Conservation (phyloP, 2,888 invertebrate species). For the Leucania comma region DNA sequence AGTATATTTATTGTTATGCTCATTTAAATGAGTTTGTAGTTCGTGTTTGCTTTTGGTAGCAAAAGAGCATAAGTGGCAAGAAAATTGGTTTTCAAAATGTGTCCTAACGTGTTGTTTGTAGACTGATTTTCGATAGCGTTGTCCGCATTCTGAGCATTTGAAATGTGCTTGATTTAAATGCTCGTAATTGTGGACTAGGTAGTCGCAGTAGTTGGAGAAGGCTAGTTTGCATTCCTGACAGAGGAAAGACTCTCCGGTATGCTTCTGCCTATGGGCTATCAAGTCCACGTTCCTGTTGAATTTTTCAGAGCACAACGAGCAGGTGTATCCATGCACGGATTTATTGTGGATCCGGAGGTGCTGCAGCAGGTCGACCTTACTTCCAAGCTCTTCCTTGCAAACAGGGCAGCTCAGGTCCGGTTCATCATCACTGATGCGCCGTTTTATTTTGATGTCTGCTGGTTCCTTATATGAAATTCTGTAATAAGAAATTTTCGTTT, state of each 20-base stretch:
- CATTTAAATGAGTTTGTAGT: conserved; percentile 23
- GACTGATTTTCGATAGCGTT: conserved; percentile 19
- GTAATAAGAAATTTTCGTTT: conserved; percentile 2
- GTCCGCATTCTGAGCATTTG: conserved; percentile 66
- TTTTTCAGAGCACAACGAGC: conserved; percentile 58
- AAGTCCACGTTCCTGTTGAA: conserved; percentile 66
- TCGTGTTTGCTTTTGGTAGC: neutral
- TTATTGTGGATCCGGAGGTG: conserved; percentile 48
- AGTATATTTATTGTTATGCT: conserved; percentile 14
- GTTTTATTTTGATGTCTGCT: neutral
- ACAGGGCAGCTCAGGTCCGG: conserved; percentile 11
- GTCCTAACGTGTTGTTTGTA: conserved; percentile 60
- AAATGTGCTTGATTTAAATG: conserved; percentile 44
- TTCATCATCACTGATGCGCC: conserved; percentile 6
- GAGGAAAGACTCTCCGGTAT: conserved; percentile 55
- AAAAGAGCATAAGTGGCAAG: conserved; percentile 51
- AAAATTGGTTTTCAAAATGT: conserved; percentile 54
- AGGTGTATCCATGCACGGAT: conserved; percentile 52
- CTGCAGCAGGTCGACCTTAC: conserved; percentile 24
- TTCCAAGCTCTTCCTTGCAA: conserved; percentile 36
- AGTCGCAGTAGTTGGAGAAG: conserved; percentile 67
- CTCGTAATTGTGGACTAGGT: conserved; percentile 55
- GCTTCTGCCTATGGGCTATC: conserved; percentile 64
- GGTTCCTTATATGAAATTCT: conserved; percentile 47
- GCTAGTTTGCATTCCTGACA: conserved; percentile 65